Evolutionary conservation across 2,113 vertebrate species (phyloP), one percentile per base, ranked within the genome.

Genomic region (Xyrauchen texanus): DNA sequence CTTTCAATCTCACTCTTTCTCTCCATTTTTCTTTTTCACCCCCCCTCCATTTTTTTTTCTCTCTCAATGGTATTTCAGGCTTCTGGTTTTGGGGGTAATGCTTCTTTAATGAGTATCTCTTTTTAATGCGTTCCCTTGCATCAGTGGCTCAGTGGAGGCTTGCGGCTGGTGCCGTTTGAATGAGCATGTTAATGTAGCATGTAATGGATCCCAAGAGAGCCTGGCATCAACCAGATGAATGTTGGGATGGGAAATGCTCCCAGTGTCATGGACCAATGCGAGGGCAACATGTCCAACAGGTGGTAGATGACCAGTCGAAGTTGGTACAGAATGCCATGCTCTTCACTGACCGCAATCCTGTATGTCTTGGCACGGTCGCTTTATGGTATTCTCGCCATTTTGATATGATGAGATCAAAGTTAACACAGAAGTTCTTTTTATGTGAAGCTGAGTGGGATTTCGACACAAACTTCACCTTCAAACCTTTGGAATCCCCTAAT

Each of bases 61-160:
- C 61, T 68, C 62, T 73, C 75, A 34, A 62, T 80, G 60, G 47
- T 69, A 53, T 58, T 52, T 69, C 73, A 51, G 77, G 81, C 85
- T 86, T 83, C 84, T 88, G 85, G 83, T 83, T 79, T 76, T 60
- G 45, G 78, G 68, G 53, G 13, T 86, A 82, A 88, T 79, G 81
- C 57, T 52, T 78, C 75, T 88, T 88, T 86, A 88, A 88, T 76
- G 85, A 87, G 83, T 87, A 87, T 87, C 86, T 86, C 78, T 84
- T 87, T 87, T 87, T 87, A 87, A 88, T 87, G 82, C 53, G 75
- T 77, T 79, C 70, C 61, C 53, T 55, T 61, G 47, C 74, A 78
- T 64, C 77, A 42, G 52, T 16, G 80, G 75, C 67, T 64, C 63
- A 79, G 51, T 45, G 66, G 76, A 55, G 64, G 70, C 70, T 79